Evolutionary conservation across 2,797 vertebrate genomes (phyloP).

Genomic region (Characodon lateralis): DNA sequence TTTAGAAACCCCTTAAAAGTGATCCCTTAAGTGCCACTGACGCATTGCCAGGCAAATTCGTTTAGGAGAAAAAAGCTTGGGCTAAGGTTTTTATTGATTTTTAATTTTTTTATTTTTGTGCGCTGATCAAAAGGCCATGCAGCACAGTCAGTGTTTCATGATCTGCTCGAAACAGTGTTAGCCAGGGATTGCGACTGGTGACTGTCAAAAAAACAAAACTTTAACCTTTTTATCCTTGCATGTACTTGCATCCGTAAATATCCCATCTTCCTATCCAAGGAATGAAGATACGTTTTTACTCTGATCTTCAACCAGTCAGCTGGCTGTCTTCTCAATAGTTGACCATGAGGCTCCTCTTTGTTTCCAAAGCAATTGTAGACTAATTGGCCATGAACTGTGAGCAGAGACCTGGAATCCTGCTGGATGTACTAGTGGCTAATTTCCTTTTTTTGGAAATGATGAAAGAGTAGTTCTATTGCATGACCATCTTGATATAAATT

Average conservation of each 20-base stretch:
- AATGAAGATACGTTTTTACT: no score
- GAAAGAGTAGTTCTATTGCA: background rate
- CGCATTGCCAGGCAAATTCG: background rate
- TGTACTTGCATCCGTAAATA: no score
- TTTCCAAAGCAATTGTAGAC: background rate
- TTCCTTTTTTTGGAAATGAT: background rate
- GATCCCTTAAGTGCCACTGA: background rate
- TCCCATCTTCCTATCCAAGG: no score
- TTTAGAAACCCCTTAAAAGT: background rate
- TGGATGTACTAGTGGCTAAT: background rate
- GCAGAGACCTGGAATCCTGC: background rate
- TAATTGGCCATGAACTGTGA: background rate
- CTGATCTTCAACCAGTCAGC: no score
- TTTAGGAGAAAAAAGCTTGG: background rate
- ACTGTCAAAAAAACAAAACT: no score
- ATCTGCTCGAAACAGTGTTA: no score
- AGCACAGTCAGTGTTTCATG: no score
- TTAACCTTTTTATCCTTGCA: no score
- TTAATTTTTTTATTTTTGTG: no score
- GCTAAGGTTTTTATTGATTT: background rate
- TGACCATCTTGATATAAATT: background rate
- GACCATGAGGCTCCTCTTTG: background rate
- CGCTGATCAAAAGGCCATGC: no score
- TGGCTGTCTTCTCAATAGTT: no score
- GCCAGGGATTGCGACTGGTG: no score